Base-by-base conservation (phyloP, 2,888 invertebrate species). In the Apocheima hispidaria region DNA sequence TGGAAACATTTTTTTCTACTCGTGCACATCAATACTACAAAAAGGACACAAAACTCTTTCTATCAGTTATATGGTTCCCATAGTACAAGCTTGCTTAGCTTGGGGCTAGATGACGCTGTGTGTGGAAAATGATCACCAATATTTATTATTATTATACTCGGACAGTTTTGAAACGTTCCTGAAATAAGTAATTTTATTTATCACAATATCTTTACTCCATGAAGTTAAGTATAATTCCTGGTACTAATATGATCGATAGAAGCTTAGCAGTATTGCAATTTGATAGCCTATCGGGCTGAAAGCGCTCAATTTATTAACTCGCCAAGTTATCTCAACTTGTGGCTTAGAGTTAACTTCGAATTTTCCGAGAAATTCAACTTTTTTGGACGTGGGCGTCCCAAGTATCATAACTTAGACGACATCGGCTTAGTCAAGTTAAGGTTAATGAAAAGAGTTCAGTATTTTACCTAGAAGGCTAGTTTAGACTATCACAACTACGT, bases 181-280 rank as follows among this genome's bases (percentile, higher is more conserved):
- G n/a, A n/a, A n/a, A n/a, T n/a, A n/a, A n/a, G n/a, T n/a, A n/a
- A n/a, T n/a, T n/a, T n/a, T n/a, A n/a, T n/a, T n/a, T n/a, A n/a
- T n/a, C n/a, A n/a, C n/a, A n/a, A n/a, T n/a, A n/a, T n/a, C n/a
- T n/a, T n/a, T n/a, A n/a, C n/a, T n/a, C n/a, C n/a, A n/a, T n/a
- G n/a, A n/a, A n/a, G n/a, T 52, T 4, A 44, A 74, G 69, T 71
- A 70, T 67, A 65, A 71, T 65, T 70, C 58, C 55, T 51, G 54
- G 26, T 33, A 54, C 57, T 64, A 68, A 71, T 61, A 71, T 65
- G 23, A 59, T 49, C 44, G 60, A 51, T 30, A 41, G 55, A 48
- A 53, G 62, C 49, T 51, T 18, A 41, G 41, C 53, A 49, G 28
- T 44, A 51, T 54, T 54, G 58, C 54, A 58, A 58, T 63, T 63